phyloP scores from a whole-genome alignment of 2,797 vertebrate genomes.

The Sebastes minor region DNA sequence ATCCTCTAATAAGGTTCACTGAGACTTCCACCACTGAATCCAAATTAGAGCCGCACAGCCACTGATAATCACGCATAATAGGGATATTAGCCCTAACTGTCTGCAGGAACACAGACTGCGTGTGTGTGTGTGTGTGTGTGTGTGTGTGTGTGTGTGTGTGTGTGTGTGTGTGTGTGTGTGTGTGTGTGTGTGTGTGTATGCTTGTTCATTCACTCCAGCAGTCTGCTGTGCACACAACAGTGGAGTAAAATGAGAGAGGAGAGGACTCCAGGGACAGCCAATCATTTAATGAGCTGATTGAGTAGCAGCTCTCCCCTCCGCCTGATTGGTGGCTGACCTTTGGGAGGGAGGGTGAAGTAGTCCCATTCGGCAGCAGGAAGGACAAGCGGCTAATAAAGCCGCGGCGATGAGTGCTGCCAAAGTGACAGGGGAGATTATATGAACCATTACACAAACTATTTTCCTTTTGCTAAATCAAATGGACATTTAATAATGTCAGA shows the following conservation, averaged over 20 bases:
- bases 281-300: constrained; percentile 71
- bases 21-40: constrained; percentile 33
- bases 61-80: constrained; percentile 45
- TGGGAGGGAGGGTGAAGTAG: constrained; percentile 39
- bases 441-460: constrained; percentile 52
- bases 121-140: not conserved
- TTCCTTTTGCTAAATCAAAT: constrained; percentile 58
- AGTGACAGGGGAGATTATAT: constrained; percentile 55
- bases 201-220: constrained; percentile 22
- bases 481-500: constrained; percentile 54
- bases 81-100: constrained; percentile 23
- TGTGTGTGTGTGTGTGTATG: too few relatives aligned
- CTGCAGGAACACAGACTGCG: constrained; percentile 7
- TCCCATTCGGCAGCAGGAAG: constrained; percentile 49
- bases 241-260: constrained; percentile 32
- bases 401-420: constrained; percentile 25
- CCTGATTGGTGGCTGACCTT: constrained; percentile 68
- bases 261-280: constrained; percentile 47
- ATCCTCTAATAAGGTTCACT: constrained; percentile 28
- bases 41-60: constrained; percentile 45
- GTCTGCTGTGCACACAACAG: constrained; percentile 17
- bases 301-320: constrained; percentile 53
- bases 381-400: constrained; percentile 50
- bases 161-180: not conserved
- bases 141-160: too few relatives aligned